Percentiles rank a stretch among this genome's conserved stretches.
Evolutionary conservation across 2,888 invertebrate genomes (phyloP).

Genomic region (Macropis europaea): DNA sequence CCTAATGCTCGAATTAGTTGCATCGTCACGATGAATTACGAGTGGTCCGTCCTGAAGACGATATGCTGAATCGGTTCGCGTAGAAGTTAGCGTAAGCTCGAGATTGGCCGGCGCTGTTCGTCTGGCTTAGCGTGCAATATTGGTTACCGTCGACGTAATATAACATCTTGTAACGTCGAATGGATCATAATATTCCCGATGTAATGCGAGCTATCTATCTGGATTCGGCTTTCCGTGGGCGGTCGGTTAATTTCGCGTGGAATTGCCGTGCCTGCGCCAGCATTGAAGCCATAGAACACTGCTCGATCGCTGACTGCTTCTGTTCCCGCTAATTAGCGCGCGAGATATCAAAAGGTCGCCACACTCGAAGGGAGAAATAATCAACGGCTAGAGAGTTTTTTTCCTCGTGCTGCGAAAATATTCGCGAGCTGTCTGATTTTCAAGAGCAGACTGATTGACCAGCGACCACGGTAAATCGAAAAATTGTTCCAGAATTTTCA

Average conservation of each 20-base stretch:
- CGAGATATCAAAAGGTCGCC: conserved; percentile 21
- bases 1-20: conserved; percentile 41
- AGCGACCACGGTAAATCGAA: too few relatives aligned
- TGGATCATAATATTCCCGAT: conserved; percentile 70
- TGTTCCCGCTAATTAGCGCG: conserved; percentile 33
- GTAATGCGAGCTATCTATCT: conserved; percentile 70
- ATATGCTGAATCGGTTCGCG: conserved; percentile 61
- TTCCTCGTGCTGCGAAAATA: too few relatives aligned
- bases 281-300: too few relatives aligned
- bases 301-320: too few relatives aligned
- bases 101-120: conserved; percentile 67
- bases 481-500: too few relatives aligned
- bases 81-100: conserved; percentile 64
- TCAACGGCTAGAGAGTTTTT: too few relatives aligned
- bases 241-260: conserved; percentile 63
- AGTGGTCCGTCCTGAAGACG: conserved; percentile 55
- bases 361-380: too few relatives aligned
- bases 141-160: conserved; percentile 65
- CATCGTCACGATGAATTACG: conserved; percentile 52
- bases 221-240: conserved; percentile 56
- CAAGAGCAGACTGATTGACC: too few relatives aligned
- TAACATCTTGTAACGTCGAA: conserved; percentile 69
- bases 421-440: too few relatives aligned
- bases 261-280: too few relatives aligned
- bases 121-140: conserved; percentile 70